Percentiles rank a stretch among this genome's conserved stretches.
These are phyloP conservation scores for Frankliniella intonsa DNA, from an alignment of 2,888 invertebrate genomes.

Conservation along the genomic window DNA sequence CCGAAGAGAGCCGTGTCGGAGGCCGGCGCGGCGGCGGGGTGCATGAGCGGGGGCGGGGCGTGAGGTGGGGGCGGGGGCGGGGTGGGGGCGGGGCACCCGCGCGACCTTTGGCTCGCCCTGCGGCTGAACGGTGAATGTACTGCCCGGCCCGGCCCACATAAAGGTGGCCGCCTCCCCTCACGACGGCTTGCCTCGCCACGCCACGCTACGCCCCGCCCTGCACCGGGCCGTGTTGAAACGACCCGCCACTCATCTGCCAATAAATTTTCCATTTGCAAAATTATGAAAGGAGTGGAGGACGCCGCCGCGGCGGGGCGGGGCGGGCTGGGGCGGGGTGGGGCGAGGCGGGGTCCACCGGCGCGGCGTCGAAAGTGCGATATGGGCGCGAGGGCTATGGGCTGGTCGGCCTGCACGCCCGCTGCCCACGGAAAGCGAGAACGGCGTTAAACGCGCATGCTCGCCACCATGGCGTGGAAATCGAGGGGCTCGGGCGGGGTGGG, in stretches of 20 bases:
- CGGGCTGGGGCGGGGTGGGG: not conserved
- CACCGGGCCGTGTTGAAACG: not conserved
- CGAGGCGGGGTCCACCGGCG: not conserved
- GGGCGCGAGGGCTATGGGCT: not conserved
- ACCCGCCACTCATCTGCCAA: not conserved
- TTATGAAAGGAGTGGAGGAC: not conserved
- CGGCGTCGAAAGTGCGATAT: constrained; percentile 21
- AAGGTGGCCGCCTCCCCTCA: no score
- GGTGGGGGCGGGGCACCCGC: no score
- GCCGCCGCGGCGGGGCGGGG: not conserved
- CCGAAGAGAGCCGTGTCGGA: no score
- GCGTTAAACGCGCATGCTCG: constrained; percentile 14
- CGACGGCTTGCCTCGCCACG: not conserved
- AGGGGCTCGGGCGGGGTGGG: not conserved
- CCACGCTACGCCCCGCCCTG: not conserved
- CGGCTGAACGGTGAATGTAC: no score
- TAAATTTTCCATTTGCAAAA: not conserved
- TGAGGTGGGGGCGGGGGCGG: no score
- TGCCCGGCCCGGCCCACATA: no score
- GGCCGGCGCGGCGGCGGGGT: no score
- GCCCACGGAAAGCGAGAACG: constrained; percentile 18
- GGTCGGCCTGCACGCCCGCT: not conserved
- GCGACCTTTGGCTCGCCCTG: no score
- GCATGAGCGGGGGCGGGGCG: no score
- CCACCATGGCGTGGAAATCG: not conserved